phyloP scores from a whole-genome alignment of 2,888 invertebrate genomes.

The Drosophila neonasuta region DNA sequence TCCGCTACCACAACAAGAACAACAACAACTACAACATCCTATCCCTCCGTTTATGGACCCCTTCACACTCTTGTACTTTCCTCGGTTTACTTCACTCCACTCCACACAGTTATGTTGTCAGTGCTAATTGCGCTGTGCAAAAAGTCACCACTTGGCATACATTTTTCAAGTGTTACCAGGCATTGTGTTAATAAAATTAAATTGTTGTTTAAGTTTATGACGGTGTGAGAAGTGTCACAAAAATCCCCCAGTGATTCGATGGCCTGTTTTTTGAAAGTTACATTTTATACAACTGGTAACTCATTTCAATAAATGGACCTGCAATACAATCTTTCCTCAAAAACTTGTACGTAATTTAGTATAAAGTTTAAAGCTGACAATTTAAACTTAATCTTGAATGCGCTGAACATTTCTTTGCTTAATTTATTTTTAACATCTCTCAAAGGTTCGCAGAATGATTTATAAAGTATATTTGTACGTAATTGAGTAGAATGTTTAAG shows the following conservation, averaged over 20 bases:
- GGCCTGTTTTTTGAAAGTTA: conserved; percentile 1
- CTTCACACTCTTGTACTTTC: not conserved
- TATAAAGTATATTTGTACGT: not conserved
- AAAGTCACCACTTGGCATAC: conserved; percentile 49
- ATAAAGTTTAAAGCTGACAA: not conserved
- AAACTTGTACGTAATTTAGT: conserved; percentile 1
- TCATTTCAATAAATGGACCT: not conserved
- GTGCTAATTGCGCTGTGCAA: conserved; percentile 51
- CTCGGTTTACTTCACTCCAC: not conserved
- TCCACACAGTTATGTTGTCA: conserved; percentile 24
- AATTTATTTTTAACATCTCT: too few relatives aligned
- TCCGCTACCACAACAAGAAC: not conserved
- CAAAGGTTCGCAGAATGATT: not conserved
- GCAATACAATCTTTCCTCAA: not conserved
- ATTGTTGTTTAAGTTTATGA: conserved; percentile 25
- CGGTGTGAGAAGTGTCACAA: not conserved
- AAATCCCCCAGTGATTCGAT: conserved; percentile 8
- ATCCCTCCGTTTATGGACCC: not conserved
- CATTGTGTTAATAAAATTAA: conserved; percentile 53
- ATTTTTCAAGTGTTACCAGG: conserved; percentile 46
- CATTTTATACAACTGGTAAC: not conserved
- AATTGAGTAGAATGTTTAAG: too few relatives aligned
- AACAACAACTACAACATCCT: not conserved
- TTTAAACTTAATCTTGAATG: not conserved
- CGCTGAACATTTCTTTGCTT: too few relatives aligned